Evolutionary conservation across 2,113 vertebrate genomes (phyloP), one percentile per base, ranked within the genome.

Genomic region (Rhinopomastus cyanomelas): DNA sequence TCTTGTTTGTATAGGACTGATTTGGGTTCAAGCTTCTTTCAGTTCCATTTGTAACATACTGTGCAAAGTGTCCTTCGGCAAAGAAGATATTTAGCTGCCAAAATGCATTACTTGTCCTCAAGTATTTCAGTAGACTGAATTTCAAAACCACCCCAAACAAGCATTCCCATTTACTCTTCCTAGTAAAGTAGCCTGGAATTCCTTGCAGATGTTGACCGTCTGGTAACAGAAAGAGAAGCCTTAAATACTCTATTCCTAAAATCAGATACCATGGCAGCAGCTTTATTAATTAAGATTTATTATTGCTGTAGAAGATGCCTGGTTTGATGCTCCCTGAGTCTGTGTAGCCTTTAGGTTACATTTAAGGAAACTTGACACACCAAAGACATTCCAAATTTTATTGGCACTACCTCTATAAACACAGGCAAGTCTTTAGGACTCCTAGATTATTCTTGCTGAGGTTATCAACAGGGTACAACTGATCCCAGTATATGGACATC

Each of bases 1-100:
- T 64, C 93, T 88, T 91, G 81, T 79, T 94, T 84, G 61, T 64
- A 73, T 57, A 88, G 85, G 46, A 73, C 5, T 73, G 84, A 66
- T 86, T 90, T 84, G 88, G 55, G 65, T 85, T 81, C 86, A 73
- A 91, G 92, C 39, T 93, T 95, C 95, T 76, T 78, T 56, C 67
- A 55, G 85, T 93, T 92, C 81, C 81, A 6, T 69, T 84, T 55
- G 32, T 51, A 77, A 77, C 79, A 69, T 65, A 88, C 69, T 66
- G 53, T 8, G 20, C 86, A 88, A 94, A 94, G 88, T 60, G 90
- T 51, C 71, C 77, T 79, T 37, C 67, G 76, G 42, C 55, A 55
- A 91, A 59, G 52, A 85, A 91, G 74, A 72, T 75, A 73, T 25
- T 88, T 68, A 78, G 77, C 46, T 95, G 90, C 69, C 93, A 93